phyloP scores from a whole-genome alignment of 1,140 invertebrate genomes.

The Drosophila tristis region DNA sequence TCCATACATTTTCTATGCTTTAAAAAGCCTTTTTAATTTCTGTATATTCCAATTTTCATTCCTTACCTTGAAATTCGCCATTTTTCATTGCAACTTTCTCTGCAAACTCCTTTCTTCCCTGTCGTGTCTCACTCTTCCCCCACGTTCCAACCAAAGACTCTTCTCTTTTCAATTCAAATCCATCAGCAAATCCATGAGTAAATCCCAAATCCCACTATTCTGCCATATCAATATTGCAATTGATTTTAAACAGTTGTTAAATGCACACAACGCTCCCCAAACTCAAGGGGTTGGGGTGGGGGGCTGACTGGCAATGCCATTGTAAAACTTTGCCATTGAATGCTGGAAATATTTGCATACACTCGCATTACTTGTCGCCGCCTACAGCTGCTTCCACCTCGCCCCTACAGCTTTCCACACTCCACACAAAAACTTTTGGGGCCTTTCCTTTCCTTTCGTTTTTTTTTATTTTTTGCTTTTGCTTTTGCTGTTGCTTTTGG shows the following conservation, averaged over 20 bases:
- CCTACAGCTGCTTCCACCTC: neutral
- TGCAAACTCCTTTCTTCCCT: neutral
- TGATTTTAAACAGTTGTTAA: slow-evolving; percentile 79
- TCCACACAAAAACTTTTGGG: slow-evolving; percentile 39
- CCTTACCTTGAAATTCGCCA: too few species aligned
- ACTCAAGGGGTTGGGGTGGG: slow-evolving; percentile 17
- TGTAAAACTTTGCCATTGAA: slow-evolving; percentile 54
- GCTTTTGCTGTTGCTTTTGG: slow-evolving; percentile 15
- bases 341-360: slow-evolving; percentile 70
- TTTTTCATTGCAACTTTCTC: neutral
- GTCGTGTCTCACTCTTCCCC: neutral
- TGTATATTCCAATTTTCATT: too few species aligned
- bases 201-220: slow-evolving; percentile 50
- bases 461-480: slow-evolving; percentile 4
- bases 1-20: too few species aligned
- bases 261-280: slow-evolving; percentile 36
- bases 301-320: slow-evolving; percentile 47
- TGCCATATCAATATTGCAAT: slow-evolving; percentile 73
- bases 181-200: slow-evolving; percentile 11
- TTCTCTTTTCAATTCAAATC: slow-evolving; percentile 2
- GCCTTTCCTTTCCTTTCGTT: slow-evolving; percentile 7
- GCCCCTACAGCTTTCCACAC: too few species aligned
- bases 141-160: too few species aligned
- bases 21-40: too few species aligned
- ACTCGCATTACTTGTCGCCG: slow-evolving; percentile 34